A percentile compares a stretch with the other conserved stretches of the same genome.
phyloP scores from a whole-genome alignment of 2,113 vertebrate genomes.

The Benitochromis conjunctus region DNA sequence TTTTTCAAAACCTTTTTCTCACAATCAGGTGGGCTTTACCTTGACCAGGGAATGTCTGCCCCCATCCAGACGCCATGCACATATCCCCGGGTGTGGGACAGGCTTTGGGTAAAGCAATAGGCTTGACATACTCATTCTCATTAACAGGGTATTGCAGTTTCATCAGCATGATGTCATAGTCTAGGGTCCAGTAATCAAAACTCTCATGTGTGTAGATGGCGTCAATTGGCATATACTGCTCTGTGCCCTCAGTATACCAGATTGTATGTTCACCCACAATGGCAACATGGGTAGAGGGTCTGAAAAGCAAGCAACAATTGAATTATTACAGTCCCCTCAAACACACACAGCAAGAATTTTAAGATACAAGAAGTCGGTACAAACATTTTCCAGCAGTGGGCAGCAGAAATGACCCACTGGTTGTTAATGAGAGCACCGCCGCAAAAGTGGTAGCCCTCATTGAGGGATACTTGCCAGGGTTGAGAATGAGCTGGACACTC shows the following conservation, averaged over 20 bases:
- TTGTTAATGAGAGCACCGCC: constrained; percentile 70
- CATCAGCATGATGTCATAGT: constrained; percentile 73
- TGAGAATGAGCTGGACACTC: constrained; percentile 47
- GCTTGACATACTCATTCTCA: constrained; percentile 48
- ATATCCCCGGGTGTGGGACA: constrained; percentile 52
- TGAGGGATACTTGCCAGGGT: constrained; percentile 69
- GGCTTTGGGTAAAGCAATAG: constrained; percentile 57
- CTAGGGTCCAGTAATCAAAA: constrained; percentile 68
- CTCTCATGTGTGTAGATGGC: constrained; percentile 71
- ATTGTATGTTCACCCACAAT: constrained; percentile 71
- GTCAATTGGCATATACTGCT: constrained; percentile 67
- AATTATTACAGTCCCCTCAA: neutral
- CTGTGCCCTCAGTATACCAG: constrained; percentile 61
- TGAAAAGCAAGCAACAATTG: constrained; percentile 1
- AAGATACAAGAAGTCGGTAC: neutral
- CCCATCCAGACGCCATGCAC: constrained; percentile 73
- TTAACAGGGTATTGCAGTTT: constrained; percentile 56
- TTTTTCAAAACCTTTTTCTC: neutral
- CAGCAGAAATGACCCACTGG: constrained; percentile 72
- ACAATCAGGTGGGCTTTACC: constrained; percentile 22
- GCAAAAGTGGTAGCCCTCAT: constrained; percentile 70
- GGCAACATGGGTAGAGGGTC: constrained; percentile 50
- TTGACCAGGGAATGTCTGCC: constrained; percentile 62
- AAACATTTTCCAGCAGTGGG: constrained; percentile 74
- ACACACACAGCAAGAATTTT: neutral